Conservation (phyloP, 1,140 invertebrate species). For the Nymphalis io region DNA sequence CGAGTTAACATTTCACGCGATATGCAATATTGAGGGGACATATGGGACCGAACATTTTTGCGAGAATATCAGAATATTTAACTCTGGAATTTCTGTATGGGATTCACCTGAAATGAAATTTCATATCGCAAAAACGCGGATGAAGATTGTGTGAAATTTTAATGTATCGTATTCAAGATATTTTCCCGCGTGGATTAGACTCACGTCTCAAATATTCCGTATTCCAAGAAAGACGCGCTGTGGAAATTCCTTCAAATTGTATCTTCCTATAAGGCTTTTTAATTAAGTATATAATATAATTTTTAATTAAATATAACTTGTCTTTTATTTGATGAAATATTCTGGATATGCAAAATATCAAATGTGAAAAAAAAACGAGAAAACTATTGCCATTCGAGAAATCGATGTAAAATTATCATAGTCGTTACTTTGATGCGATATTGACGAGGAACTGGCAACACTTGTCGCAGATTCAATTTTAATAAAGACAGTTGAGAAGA, state of each 20-base stretch:
- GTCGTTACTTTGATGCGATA: conserved; percentile 53
- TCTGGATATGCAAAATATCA: not conserved
- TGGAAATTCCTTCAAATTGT: conserved; percentile 52
- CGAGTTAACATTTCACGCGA: no score
- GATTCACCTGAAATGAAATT: conserved; percentile 21
- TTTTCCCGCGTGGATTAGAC: conserved; percentile 69
- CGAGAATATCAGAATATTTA: conserved; percentile 2
- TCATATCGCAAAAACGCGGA: conserved; percentile 39
- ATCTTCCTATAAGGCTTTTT: conserved; percentile 47
- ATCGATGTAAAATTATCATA: not conserved
- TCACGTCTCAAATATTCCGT: conserved; percentile 61
- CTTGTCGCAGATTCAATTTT: conserved; percentile 12
- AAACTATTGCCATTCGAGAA: no score
- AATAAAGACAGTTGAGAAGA: conserved; percentile 8
- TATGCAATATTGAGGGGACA: no score
- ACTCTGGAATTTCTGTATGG: conserved; percentile 15
- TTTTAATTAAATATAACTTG: conserved; percentile 41
- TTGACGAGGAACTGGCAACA: conserved; percentile 52
- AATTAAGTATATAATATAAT: no score
- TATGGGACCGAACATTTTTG: conserved; percentile 12
- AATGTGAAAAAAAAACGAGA: no score
- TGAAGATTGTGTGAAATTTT: conserved; percentile 52
- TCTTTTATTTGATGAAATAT: conserved; percentile 12
- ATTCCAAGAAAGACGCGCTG: conserved; percentile 50
- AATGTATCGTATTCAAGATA: conserved; percentile 52